Base-by-base conservation (phyloP, 2,888 invertebrate genomes). In the Spialia ferax region DNA sequence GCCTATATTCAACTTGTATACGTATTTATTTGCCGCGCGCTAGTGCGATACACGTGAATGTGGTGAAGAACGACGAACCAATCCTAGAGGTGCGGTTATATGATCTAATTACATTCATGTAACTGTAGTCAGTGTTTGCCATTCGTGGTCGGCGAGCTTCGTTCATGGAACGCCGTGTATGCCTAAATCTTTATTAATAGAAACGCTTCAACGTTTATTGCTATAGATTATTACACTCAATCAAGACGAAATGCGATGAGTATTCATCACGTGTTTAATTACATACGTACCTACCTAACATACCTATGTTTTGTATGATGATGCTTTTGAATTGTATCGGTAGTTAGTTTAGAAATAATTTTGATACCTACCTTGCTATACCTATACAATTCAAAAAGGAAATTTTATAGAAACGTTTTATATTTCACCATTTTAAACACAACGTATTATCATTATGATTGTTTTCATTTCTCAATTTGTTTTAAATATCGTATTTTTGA, bases 141-240 rank as follows among this genome's bases (percentile, higher is more conserved):
- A 63, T 66, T 66, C 69, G 66, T 63, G 69, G 69, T 69, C 66
- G 48, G 38, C 48, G 45, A 59, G 59, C 52, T 59, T 38, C 59
- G 65, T 26, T 26, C 59, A 22, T 18, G 26, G 35, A 65, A 65
- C 50, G 69, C 71, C 70, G 69, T 59, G 68, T 73, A 72, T 70
- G 72, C 73, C 75, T 75, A 77, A 76, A 75, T 70, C 55, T 60
- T 64, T 70, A 71, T 77, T 26, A 23, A 52, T 52, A 61, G 61
- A 52, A 61, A 66, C 45, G 50, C 22, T 15, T 18, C 18, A 45
- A 45, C 18, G 45, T 10, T 20, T 45, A 20, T 18, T 18, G 8
- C 45, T 1, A 42, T 42, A 42, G 38, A 42, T 42, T 42, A 45
- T 45, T 18, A 18, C 7, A 18, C 15, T 42, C 15, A 45, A 45